phyloP scores from a whole-genome alignment of 2,113 vertebrate species.

The Actenoides lindsayi region DNA sequence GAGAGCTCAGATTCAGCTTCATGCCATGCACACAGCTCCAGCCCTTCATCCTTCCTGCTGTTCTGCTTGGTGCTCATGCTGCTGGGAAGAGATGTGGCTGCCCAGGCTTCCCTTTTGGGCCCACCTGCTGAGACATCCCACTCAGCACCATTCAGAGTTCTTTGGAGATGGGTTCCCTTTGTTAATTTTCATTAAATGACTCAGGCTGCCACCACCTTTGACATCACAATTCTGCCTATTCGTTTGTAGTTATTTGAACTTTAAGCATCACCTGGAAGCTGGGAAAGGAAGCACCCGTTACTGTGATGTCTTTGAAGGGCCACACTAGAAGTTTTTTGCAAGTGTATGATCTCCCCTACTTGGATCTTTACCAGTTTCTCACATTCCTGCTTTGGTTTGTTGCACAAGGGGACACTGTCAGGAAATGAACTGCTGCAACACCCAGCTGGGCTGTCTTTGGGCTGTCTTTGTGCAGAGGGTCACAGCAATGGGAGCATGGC shows the following conservation, averaged over 20 bases:
- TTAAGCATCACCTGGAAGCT: neutral
- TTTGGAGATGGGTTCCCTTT: neutral
- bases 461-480: neutral
- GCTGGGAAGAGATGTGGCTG: neutral
- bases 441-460: fast-evolving
- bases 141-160: neutral
- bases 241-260: neutral
- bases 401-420: fast-evolving
- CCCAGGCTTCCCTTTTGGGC: too few species aligned
- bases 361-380: neutral
- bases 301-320: neutral
- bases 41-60: neutral
- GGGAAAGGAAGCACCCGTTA: neutral
- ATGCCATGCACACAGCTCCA: neutral
- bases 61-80: neutral
- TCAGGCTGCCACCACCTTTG: neutral
- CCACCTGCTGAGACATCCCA: fast-evolving
- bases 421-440: fast-evolving
- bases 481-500: neutral
- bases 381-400: neutral
- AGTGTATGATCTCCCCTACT: neutral
- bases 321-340: neutral
- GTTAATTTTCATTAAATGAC: neutral
- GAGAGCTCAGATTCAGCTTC: neutral
- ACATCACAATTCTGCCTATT: neutral